Conservation (phyloP, 2,797 vertebrate species). For the Lophotriccus pileatus region DNA sequence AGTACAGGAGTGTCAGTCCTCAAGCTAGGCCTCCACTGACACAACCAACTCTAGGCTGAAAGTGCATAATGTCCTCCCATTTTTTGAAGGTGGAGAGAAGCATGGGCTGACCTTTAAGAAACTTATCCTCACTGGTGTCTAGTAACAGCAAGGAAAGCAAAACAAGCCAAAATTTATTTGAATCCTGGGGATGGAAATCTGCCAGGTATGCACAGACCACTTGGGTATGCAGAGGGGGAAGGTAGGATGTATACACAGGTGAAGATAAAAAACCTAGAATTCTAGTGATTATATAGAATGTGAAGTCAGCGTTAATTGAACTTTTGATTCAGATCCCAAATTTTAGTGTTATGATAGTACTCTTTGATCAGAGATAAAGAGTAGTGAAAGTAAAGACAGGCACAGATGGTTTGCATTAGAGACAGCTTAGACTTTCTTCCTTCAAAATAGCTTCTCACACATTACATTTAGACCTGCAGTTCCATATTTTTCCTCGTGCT, state of each 20-base stretch:
- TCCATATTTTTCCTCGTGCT: background rate
- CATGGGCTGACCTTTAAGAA: background rate
- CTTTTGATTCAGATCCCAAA: constrained; percentile 19
- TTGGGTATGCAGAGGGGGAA: constrained; percentile 4
- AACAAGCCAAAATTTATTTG: constrained; percentile 32
- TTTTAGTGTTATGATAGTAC: constrained; percentile 1
- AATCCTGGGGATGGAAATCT: background rate
- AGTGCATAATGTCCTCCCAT: background rate
- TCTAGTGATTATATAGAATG: constrained; percentile 20
- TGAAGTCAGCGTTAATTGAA: constrained; percentile 48
- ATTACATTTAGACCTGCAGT: constrained; percentile 13
- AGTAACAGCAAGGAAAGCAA: constrained; percentile 22
- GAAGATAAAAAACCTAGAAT: constrained; percentile 43
- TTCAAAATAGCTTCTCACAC: constrained; percentile 22
- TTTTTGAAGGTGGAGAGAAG: background rate
- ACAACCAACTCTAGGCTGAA: background rate
- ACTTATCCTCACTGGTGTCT: background rate
- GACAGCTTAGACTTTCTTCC: constrained; percentile 31
- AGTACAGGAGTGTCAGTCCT: background rate
- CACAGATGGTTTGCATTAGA: constrained; percentile 48
- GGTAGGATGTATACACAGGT: constrained; percentile 51
- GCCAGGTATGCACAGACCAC: constrained; percentile 6
- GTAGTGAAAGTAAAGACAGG: constrained; percentile 11
- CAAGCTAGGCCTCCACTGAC: background rate
- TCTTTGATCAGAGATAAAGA: constrained; percentile 54